Base-by-base conservation (phyloP, 2,888 invertebrate genomes). In the Stictocephala bisonia region DNA sequence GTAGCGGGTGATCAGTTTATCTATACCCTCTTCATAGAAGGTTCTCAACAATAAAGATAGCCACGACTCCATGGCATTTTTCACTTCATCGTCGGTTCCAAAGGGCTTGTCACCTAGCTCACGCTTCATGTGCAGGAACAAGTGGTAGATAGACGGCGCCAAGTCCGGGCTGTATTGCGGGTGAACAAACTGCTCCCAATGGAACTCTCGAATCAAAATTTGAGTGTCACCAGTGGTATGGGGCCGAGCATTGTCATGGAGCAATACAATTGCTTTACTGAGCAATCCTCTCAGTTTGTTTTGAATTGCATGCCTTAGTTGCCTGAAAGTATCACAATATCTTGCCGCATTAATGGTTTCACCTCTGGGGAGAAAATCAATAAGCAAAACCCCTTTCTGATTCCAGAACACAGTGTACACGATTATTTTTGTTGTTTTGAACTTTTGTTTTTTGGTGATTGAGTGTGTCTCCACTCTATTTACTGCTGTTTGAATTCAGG, bases 221-320 rank as follows among this genome's bases (percentile, higher is more conserved):
- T 64, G 48, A 44, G 44, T 44, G 44, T 15, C 26, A 66, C 44
- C 48, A 66, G 78, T 69, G 3, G 74, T 50, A 70, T 78, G 75
- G 2, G 72, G 74, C 26, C 74, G 31, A 24, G 77, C 77, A 51
- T 78, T 79, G 77, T 77, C 74, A 53, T 79, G 78, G 20, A 75
- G 67, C 20, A 78, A 44, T 26, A 22, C 64, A 31, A 77, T 67
- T 64, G 71, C 74, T 26, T 67, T 26, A 13, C 69, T 76, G 64
- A 74, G 70, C 77, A 51, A 76, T 68, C 53, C 74, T 76, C 51
- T 79, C 67, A 75, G 53, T 70, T 69, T 74, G 74, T 77, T 74
- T 51, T 77, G 69, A 60, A 76, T 74, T 6, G 69, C 29, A 15
- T 50, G 41, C 40, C 68, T 53, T 4, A 76, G 72, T 50, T 74